Evolutionary conservation across 2,113 vertebrate genomes (phyloP).

Genomic region (Tinamus guttatus): DNA sequence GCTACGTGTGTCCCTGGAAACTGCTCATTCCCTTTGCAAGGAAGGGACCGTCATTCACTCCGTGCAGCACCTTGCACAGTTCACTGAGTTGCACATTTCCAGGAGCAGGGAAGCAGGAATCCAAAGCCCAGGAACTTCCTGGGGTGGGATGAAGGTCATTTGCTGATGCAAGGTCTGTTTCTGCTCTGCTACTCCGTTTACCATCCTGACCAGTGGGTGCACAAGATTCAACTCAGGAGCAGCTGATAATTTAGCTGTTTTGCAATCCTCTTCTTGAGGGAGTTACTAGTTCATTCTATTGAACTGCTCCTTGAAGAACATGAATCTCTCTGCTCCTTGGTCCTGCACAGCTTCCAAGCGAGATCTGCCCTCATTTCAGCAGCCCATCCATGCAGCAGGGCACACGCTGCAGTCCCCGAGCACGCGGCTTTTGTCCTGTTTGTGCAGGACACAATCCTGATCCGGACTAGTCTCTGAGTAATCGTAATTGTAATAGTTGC

Average conservation of each 20-base stretch:
- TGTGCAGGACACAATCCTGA: neutral
- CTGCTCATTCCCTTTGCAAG: neutral
- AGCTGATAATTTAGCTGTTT: neutral
- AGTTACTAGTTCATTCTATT: neutral
- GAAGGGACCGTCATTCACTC: neutral
- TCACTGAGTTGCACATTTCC: neutral
- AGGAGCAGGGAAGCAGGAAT: neutral
- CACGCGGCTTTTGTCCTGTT: neutral
- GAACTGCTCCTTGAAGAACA: too few relatives aligned
- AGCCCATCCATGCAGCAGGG: rapidly evolving
- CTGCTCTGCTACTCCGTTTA: neutral
- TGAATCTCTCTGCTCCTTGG: neutral
- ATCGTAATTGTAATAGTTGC: neutral
- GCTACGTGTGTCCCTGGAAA: neutral
- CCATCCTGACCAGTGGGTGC: neutral
- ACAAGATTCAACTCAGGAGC: neutral
- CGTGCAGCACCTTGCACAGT: neutral
- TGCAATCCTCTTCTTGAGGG: neutral
- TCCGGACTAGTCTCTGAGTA: neutral
- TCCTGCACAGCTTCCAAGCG: neutral
- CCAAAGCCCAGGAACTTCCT: neutral
- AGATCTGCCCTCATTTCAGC: neutral
- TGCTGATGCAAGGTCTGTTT: neutral
- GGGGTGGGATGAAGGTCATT: neutral
- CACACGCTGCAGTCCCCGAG: neutral